phyloP scores from a whole-genome alignment of 2,888 invertebrate genomes.

The Drosophila greeni region DNA sequence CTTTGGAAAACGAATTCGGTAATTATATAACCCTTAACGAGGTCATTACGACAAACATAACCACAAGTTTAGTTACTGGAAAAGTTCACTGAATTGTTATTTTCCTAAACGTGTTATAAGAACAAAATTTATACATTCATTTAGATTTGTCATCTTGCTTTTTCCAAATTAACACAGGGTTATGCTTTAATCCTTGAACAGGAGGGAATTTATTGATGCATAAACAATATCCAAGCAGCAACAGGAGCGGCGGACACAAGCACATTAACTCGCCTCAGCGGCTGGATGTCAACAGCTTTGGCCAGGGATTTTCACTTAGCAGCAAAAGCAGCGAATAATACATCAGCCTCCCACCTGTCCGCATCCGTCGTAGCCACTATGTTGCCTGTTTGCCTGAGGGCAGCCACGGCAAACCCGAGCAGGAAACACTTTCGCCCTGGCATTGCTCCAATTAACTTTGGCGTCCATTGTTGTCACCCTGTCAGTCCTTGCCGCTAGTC shows the following conservation, averaged over 20 bases:
- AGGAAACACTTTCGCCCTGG: slow-evolving; percentile 24
- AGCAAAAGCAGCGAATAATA: slow-evolving; percentile 21
- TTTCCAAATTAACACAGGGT: neutral
- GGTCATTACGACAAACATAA: neutral
- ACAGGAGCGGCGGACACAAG: slow-evolving; percentile 5
- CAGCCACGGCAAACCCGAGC: slow-evolving; percentile 23
- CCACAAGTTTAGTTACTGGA: neutral
- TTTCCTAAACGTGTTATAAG: neutral
- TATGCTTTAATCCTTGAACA: slow-evolving; percentile 1
- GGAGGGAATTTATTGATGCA: slow-evolving; percentile 9
- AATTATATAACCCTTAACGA: neutral
- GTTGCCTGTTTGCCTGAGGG: slow-evolving; percentile 14
- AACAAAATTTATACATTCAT: neutral
- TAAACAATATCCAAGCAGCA: slow-evolving; percentile 11
- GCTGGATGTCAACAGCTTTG: slow-evolving; percentile 23
- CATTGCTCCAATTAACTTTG: slow-evolving; percentile 59
- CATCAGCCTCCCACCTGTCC: slow-evolving; percentile 14
- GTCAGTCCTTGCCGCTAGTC: neutral
- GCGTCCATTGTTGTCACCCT: slow-evolving; percentile 49
- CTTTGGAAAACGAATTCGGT: neutral
- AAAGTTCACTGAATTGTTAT: neutral
- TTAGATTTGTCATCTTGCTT: neutral
- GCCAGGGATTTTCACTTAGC: slow-evolving; percentile 8
- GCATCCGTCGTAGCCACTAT: neutral
- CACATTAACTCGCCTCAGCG: slow-evolving; percentile 19